A percentile compares a stretch with the other conserved stretches of the same genome.
phyloP scores from a whole-genome alignment of 1,140 invertebrate genomes.

The Anadara kagoshimensis region DNA sequence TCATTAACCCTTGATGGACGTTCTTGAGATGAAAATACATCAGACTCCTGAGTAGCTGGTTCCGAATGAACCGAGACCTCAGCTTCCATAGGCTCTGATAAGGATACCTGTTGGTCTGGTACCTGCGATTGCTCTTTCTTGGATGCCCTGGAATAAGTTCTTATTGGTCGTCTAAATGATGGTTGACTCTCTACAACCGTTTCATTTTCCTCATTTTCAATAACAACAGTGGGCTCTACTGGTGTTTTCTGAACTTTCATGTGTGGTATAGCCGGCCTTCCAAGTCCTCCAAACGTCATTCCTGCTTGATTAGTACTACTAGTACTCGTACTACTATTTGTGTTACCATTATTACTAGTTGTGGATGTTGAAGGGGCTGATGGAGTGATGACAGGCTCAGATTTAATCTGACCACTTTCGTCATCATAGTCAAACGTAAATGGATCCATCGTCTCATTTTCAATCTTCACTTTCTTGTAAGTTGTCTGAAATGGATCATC shows the following conservation, averaged over 20 bases:
- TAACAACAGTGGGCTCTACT: not conserved
- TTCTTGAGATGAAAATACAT: not conserved
- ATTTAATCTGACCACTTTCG: slow-evolving; percentile 26
- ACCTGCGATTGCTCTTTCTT: slow-evolving; percentile 10
- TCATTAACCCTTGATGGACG: not conserved
- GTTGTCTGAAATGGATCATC: slow-evolving; percentile 41
- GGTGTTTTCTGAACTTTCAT: slow-evolving; percentile 25
- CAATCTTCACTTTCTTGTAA: slow-evolving; percentile 39
- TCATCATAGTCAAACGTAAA: slow-evolving; percentile 62
- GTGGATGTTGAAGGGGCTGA: slow-evolving; percentile 19
- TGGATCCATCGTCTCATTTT: slow-evolving; percentile 49
- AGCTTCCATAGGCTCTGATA: not conserved
- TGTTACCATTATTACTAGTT: not conserved
- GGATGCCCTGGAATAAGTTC: slow-evolving; percentile 33
- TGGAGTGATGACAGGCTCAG: slow-evolving; percentile 16
- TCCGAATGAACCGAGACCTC: not conserved
- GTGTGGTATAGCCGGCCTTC: slow-evolving; percentile 36
- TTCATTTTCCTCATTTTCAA: slow-evolving; percentile 19
- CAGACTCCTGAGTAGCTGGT: not conserved
- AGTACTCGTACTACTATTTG: slow-evolving; percentile 12
- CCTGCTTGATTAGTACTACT: not conserved
- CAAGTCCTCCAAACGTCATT: not conserved
- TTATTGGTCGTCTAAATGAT: slow-evolving; percentile 21
- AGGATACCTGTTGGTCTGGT: not conserved
- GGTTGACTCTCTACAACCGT: slow-evolving; percentile 17